Base-by-base conservation (phyloP, 1,140 invertebrate species). In the Drosophila teissieri region DNA sequence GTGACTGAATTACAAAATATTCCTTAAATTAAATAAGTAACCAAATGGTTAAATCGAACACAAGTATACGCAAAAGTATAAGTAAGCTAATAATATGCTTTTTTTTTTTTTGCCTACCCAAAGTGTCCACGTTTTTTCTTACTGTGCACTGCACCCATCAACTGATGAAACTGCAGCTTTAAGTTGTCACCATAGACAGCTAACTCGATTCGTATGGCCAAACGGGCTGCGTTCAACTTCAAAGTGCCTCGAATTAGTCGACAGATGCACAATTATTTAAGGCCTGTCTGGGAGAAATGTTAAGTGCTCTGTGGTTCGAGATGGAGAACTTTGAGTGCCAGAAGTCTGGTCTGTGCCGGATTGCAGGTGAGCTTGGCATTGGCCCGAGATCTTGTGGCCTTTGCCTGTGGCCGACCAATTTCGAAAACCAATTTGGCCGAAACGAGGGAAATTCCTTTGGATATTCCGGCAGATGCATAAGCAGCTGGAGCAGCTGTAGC, bases 401-500 rank as follows among this genome's bases (percentile, higher is more conserved):
- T 76, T 76, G 70, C 72, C 70, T 74, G 73, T 76, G 72, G 73
- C 52, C 61, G 62, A 62, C 72, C 73, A 76, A 76, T 76, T 76
- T 76, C 61, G 27, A 27, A 76, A 76, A 76, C 73, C 73, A 76
- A 76, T 76, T 76, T 67, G 61, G 36, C 53, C 73, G 22, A 67
- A 76, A 58, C 46, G 22, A 34, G 54, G 45, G 19, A 40, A 75
- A 76, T 76, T 53, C 49, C 46, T 58, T 67, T 70, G 64, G 57
- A 56, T 75, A 65, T 45, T 51, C 40, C 27, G 8, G 37, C 17
- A 34, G 27, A 3, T 55, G 39, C 37, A 37, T 44, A 17, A 56
- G 48, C 4, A 15, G 51, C 3, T 40, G 19, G 10, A n/a, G 52
- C 1, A 11, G 67, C 34, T 10, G 44, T 7, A 51, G 37, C 39